Evolutionary conservation across 2,888 invertebrate species (phyloP).

Genomic region (Gymnosoma rotundatum): DNA sequence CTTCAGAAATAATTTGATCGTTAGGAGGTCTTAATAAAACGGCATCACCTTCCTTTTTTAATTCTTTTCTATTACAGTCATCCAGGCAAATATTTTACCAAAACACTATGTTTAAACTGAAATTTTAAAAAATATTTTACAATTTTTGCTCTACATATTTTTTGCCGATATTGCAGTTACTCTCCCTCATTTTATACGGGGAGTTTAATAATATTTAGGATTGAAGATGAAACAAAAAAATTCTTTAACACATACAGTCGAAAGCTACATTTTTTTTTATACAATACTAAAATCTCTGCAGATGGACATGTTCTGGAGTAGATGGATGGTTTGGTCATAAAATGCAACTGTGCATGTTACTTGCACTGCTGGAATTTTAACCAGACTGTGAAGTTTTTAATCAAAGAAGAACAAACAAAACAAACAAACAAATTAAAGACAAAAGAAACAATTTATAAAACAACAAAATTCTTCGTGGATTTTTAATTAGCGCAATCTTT

Average conservation of each 20-base stretch:
- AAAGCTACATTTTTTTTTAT: conserved; percentile 9
- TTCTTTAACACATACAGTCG: background rate
- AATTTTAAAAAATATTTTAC: background rate
- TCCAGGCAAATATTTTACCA: too few species aligned
- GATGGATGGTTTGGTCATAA: conserved; percentile 74
- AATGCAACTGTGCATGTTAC: conserved; percentile 65
- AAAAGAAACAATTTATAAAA: conserved; percentile 57
- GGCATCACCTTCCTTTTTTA: too few species aligned
- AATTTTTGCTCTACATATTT: too few species aligned
- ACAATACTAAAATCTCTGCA: conserved; percentile 69
- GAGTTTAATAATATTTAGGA: background rate
- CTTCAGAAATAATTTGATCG: too few species aligned
- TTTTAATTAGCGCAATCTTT: conserved; percentile 82
- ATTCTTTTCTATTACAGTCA: too few species aligned
- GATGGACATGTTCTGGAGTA: conserved; percentile 74
- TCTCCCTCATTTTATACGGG: too few species aligned
- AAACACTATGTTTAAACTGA: too few species aligned
- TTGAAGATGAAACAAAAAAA: conserved; percentile 49
- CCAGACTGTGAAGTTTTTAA: conserved; percentile 48
- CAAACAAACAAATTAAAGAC: conserved; percentile 19
- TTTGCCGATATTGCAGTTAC: too few species aligned
- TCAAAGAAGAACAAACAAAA: conserved; percentile 10
- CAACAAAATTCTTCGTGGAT: conserved; percentile 75
- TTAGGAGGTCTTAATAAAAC: too few species aligned
- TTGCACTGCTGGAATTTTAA: conserved; percentile 71